These are phyloP conservation scores for Sapayoa aenigma DNA, from an alignment of 2,113 vertebrate genomes.

Conservation along the genomic window DNA sequence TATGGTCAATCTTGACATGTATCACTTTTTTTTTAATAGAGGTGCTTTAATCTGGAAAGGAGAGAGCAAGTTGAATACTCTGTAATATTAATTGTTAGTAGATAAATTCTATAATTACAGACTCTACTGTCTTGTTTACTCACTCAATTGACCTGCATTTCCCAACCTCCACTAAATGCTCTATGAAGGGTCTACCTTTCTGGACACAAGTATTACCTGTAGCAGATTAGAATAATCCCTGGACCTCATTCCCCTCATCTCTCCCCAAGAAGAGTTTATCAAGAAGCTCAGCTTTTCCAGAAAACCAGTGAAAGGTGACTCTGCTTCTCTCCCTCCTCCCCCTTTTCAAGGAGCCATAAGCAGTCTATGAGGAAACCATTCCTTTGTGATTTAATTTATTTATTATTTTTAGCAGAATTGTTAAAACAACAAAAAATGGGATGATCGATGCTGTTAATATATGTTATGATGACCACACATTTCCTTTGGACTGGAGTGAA, in stretches of 20 bases:
- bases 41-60: neutral
- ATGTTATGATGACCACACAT: rapidly evolving
- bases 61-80: neutral
- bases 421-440: neutral
- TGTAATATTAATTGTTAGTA: neutral
- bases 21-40: neutral
- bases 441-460: rapidly evolving
- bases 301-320: neutral
- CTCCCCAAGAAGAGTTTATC: neutral
- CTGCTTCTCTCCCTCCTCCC: neutral
- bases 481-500: neutral
- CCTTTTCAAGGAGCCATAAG: neutral
- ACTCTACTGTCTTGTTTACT: neutral
- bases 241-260: neutral
- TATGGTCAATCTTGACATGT: neutral
- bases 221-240: neutral
- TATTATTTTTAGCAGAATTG: neutral
- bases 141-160: neutral
- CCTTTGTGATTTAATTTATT: neutral
- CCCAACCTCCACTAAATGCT: neutral
- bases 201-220: neutral
- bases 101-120: neutral
- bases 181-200: neutral
- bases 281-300: neutral
- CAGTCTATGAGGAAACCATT: neutral